Base-by-base conservation (phyloP, 2,113 vertebrate genomes). In the Neomonachus schauinslandi region DNA sequence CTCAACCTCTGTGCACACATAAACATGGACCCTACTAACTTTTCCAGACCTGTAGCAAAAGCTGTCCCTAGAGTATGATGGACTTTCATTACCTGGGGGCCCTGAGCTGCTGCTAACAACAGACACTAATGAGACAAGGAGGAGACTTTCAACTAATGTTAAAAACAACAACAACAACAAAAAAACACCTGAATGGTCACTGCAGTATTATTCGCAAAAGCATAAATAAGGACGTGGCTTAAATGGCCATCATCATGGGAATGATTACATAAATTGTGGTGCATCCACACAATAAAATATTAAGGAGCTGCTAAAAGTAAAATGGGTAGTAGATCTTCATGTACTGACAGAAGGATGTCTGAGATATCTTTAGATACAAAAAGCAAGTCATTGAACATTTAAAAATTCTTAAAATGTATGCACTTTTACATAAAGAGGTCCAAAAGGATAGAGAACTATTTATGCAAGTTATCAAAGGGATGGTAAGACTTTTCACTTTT, bases 261-360 rank as follows among this genome's bases (percentile, higher is more conserved):
- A 80, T 69, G 36, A 74, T 63, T 63, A 69, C 92, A 46, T 46
- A 87, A 91, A 89, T 31, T 72, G 42, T n/a, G 24, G n/a, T 3
- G 42, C n/a, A 61, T 53, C 59, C 21, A 86, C 36, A 55, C 61
- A 65, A 63, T 57, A 85, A 95, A 91, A 81, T 49, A 85, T 49
- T 82, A 79, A 95, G 92, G 28, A 83, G 26, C 42, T 88, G 39
- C 67, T 96, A 88, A 94, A 96, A 91, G 22, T 94, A 84, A 93
- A 96, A 91, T 33, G n/a, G 69, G 18, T 39, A 65, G 6, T 42
- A 55, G n/a, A 83, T 79, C 51, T 84, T 90, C 46, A 26, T 53
- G 63, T 36, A 51, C 42, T 33, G 24, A 89, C 63, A 26, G 55
- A 82, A 96, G 21, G 7, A 59, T 57, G 51, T 76, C 42, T 89